Evolutionary conservation across 2,113 vertebrate species (phyloP).

Genomic region (Tiliqua scincoides): DNA sequence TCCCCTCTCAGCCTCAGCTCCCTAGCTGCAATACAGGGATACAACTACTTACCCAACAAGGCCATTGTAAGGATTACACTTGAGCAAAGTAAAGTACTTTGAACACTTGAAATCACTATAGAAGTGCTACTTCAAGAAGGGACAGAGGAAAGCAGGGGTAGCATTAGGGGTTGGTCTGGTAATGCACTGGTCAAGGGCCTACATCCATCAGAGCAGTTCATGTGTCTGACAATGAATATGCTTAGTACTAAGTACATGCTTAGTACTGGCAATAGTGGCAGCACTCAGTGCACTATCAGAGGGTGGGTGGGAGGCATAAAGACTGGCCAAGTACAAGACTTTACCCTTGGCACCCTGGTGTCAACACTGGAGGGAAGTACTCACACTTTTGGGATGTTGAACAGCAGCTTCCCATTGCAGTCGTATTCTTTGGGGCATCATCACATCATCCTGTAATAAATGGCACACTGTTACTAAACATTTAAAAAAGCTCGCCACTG

Average conservation of each 20-base stretch:
- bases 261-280: too few species aligned
- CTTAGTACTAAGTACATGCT: too few species aligned
- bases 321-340: too few species aligned
- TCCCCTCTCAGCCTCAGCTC: too few species aligned
- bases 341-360: too few species aligned
- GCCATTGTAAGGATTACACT: not conserved
- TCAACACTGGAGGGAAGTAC: slow-evolving; percentile 60
- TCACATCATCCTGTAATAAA: slow-evolving; percentile 89
- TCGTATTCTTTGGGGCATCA: slow-evolving; percentile 90
- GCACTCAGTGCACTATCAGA: too few species aligned
- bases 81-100: not conserved
- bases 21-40: not conserved
- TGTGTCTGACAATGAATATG: too few species aligned
- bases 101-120: not conserved
- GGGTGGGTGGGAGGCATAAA: too few species aligned
- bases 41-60: not conserved
- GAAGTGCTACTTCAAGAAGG: not conserved
- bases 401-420: slow-evolving; percentile 83
- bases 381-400: slow-evolving; percentile 83
- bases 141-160: too few species aligned
- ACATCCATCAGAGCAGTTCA: too few species aligned
- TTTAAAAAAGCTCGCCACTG: slow-evolving; percentile 48
- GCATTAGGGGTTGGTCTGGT: too few species aligned
- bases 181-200: too few species aligned
- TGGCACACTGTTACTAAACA: slow-evolving; percentile 51